These are phyloP conservation scores for Ericerus pela DNA, from an alignment of 1,140 invertebrate species.

Conservation along the genomic window DNA sequence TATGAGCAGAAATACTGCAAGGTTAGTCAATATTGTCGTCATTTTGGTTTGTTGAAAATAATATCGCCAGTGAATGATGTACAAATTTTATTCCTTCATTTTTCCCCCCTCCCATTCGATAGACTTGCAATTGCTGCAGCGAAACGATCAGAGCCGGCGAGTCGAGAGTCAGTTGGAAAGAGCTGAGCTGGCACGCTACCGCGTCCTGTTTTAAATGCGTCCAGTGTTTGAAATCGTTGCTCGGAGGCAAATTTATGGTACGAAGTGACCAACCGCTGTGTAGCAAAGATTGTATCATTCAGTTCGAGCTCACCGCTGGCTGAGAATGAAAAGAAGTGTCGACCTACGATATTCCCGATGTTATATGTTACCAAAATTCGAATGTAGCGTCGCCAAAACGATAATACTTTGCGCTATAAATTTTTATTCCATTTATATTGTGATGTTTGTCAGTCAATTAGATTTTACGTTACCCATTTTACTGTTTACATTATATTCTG, in stretches of 20 bases:
- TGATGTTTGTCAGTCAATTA: no score
- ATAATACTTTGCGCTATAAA: no score
- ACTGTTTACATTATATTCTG: no score
- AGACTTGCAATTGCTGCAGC: slow-evolving; percentile 53
- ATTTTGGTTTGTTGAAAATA: slow-evolving; percentile 11
- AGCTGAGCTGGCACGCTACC: slow-evolving; percentile 60
- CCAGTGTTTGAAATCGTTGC: slow-evolving; percentile 51
- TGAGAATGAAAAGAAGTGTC: no score
- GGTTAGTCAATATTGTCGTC: slow-evolving; percentile 27
- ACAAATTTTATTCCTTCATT: not conserved
- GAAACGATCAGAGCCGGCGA: slow-evolving; percentile 57
- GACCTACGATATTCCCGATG: no score
- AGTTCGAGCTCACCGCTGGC: not conserved
- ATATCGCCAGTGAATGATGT: not conserved
- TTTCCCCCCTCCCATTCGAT: slow-evolving; percentile 28
- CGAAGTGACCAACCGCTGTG: slow-evolving; percentile 49
- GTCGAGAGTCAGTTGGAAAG: slow-evolving; percentile 54
- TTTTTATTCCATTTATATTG: no score
- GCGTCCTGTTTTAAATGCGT: slow-evolving; percentile 59
- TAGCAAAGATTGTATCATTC: slow-evolving; percentile 32
- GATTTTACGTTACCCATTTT: no score
- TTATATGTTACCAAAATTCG: no score
- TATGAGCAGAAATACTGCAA: slow-evolving; percentile 56
- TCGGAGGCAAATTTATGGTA: slow-evolving; percentile 46
- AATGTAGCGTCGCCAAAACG: no score